phyloP scores from a whole-genome alignment of 2,888 invertebrate species.

The Scaptomyza reducta region DNA sequence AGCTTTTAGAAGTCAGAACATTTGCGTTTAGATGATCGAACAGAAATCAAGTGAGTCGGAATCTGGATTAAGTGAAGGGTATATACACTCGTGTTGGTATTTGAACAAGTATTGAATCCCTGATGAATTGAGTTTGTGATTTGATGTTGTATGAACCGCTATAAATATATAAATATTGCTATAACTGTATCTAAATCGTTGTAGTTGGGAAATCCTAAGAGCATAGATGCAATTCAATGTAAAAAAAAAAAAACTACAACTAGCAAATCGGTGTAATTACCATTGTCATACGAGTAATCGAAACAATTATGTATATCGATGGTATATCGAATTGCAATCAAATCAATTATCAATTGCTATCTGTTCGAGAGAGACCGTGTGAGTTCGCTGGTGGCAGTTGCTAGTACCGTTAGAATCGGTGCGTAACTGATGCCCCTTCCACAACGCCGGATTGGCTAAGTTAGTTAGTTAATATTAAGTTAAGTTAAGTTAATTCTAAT shows the following conservation, averaged over 20 bases:
- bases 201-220: not conserved
- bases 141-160: conserved; percentile 30
- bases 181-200: conserved; percentile 6
- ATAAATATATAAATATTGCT: not conserved
- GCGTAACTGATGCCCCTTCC: conserved; percentile 44
- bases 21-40: conserved; percentile 26
- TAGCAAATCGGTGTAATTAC: conserved; percentile 67
- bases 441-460: conserved; percentile 50
- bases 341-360: conserved; percentile 56
- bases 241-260: not conserved
- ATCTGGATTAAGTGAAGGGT: conserved; percentile 19
- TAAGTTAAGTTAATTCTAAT: conserved; percentile 31
- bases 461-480: conserved; percentile 42
- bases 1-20: conserved; percentile 32
- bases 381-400: conserved; percentile 48
- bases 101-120: conserved; percentile 24
- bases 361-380: conserved; percentile 53
- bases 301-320: conserved; percentile 50
- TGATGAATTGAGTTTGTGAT: conserved; percentile 47
- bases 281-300: conserved; percentile 76
- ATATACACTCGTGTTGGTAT: conserved; percentile 25
- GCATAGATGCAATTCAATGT: not conserved
- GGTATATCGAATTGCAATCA: conserved; percentile 63
- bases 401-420: conserved; percentile 38
- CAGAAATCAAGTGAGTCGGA: conserved; percentile 29